Evolutionary conservation across 37 sponge, comb jelly and placozoan genomes (phyloP).

Genomic region (Theonella swinhoei): DNA sequence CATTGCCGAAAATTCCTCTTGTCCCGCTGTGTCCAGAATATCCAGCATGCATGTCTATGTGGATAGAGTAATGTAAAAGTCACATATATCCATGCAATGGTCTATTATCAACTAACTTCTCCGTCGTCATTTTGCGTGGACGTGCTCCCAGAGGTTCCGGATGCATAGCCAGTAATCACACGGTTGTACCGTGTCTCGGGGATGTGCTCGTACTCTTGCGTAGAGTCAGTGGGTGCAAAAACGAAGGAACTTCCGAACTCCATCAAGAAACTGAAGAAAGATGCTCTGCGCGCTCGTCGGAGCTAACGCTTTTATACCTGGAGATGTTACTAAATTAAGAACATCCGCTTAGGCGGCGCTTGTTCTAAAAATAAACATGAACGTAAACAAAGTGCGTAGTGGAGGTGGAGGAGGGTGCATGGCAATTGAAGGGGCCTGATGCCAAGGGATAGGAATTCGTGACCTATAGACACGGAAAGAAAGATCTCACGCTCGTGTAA

Average conservation of each 20-base stretch:
- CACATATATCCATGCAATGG: background rate
- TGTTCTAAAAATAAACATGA: background rate
- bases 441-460: too few relatives aligned
- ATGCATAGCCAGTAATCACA: constrained; percentile 31
- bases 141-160: background rate
- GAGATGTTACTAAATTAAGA: background rate
- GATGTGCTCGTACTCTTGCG: constrained; percentile 68
- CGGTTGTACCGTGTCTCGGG: constrained; percentile 68
- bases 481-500: background rate
- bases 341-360: background rate
- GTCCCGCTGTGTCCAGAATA: constrained; percentile 98
- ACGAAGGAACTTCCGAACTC: constrained; percentile 76
- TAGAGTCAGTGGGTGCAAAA: constrained; percentile 37
- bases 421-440: too few relatives aligned
- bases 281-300: too few relatives aligned
- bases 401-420: too few relatives aligned
- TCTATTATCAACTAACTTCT: constrained; percentile 50
- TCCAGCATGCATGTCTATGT: constrained; percentile 90
- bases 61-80: background rate
- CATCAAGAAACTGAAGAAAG: too few relatives aligned
- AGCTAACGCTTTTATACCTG: background rate
- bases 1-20: constrained; percentile 98
- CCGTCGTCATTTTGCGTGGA: constrained; percentile 72
- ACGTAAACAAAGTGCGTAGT: too few relatives aligned
- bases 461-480: too few relatives aligned